A percentile compares a stretch with the other conserved stretches of the same genome.
These are phyloP conservation scores for Sapajus apella DNA, from an alignment of 2,113 vertebrate genomes.

Conservation along the genomic window DNA sequence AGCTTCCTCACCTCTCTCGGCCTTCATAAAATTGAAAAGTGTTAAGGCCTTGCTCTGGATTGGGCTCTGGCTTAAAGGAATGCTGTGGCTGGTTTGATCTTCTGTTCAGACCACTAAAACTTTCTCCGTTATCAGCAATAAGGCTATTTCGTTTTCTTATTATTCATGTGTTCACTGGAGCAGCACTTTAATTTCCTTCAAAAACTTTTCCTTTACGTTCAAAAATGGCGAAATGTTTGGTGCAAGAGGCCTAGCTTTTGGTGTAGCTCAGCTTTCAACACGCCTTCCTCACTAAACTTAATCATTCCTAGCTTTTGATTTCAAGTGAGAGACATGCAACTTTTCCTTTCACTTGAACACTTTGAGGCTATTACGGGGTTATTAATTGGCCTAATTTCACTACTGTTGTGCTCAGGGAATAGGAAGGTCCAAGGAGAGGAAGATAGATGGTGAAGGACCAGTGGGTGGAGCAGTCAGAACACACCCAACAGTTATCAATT, in stretches of 20 bases:
- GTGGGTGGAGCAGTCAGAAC: not conserved
- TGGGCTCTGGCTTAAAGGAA: not conserved
- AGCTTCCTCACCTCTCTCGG: not conserved
- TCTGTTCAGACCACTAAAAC: not conserved
- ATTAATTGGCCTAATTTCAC: not conserved
- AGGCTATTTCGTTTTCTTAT: not conserved
- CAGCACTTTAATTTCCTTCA: not conserved
- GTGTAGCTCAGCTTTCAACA: not conserved
- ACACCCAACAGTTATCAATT: not conserved
- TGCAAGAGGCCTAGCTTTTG: not conserved
- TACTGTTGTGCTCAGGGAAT: not conserved
- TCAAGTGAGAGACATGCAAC: not conserved
- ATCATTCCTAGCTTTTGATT: not conserved
- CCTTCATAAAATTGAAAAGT: not conserved
- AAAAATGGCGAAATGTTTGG: not conserved
- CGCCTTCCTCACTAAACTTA: not conserved
- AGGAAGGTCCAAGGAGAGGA: not conserved
- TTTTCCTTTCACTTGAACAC: not conserved
- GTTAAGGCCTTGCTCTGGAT: not conserved
- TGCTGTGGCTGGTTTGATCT: not conserved
- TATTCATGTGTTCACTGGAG: not conserved
- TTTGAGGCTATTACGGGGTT: not conserved
- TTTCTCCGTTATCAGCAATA: not conserved
- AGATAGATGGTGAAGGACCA: not conserved
- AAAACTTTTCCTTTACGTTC: not conserved